These are phyloP conservation scores for Dendrocopos noguchii DNA, from an alignment of 2,113 vertebrate genomes.

Conservation along the genomic window DNA sequence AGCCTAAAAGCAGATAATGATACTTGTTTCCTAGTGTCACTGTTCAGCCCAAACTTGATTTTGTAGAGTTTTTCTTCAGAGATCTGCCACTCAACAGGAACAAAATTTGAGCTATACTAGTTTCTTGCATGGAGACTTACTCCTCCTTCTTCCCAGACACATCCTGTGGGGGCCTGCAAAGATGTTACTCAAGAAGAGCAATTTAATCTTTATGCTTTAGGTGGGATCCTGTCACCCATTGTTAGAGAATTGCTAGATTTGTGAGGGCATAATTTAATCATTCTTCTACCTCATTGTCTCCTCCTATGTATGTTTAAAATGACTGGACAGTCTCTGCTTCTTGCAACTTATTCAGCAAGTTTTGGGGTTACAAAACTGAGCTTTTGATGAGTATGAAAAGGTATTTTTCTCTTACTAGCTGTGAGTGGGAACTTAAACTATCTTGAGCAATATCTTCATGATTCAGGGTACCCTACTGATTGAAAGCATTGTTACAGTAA, in stretches of 20 bases:
- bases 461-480: background rate
- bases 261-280: background rate
- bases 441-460: background rate
- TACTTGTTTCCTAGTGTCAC: background rate
- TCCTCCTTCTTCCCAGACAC: background rate
- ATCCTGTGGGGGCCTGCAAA: background rate
- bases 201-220: background rate
- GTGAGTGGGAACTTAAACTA: background rate
- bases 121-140: background rate
- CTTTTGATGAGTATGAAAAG: background rate
- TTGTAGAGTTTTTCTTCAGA: background rate
- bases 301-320: background rate
- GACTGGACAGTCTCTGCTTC: background rate
- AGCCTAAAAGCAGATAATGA: background rate
- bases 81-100: background rate
- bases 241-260: background rate
- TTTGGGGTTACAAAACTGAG: background rate
- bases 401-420: background rate
- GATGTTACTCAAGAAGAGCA: background rate
- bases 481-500: background rate
- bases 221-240: background rate
- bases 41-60: background rate
- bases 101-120: background rate
- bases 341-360: background rate
- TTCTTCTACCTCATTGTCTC: background rate